Conservation (phyloP, 2,888 invertebrate species). For the Zaprionus obscuricornis region DNA sequence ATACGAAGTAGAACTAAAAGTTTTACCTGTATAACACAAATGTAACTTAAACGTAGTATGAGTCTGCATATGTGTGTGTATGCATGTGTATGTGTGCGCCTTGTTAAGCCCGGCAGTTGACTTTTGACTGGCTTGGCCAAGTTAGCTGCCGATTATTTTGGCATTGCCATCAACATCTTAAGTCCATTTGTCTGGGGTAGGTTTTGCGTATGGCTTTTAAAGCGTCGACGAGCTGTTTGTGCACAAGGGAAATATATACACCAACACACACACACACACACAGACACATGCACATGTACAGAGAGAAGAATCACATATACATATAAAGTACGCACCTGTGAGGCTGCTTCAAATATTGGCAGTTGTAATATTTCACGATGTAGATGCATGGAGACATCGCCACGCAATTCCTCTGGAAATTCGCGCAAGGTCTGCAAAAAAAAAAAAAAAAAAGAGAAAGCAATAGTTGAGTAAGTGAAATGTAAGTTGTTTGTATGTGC, state of each 20-base stretch:
- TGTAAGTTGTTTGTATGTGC: background rate
- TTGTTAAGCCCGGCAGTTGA: constrained; percentile 58
- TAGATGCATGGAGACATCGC: constrained; percentile 97
- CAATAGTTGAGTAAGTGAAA: constrained; percentile 5
- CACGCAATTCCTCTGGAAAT: constrained; percentile 97
- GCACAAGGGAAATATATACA: constrained; percentile 31
- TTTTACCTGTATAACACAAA: constrained; percentile 54
- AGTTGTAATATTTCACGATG: constrained; percentile 96
- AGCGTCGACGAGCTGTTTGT: constrained; percentile 34
- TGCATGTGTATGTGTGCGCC: constrained; percentile 7
- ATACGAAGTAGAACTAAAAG: constrained; percentile 27
- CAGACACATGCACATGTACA: background rate
- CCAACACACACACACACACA: background rate
- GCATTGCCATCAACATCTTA: constrained; percentile 52
- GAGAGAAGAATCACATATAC: constrained; percentile 4
- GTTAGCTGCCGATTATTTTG: constrained; percentile 61
- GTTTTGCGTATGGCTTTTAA: constrained; percentile 55
- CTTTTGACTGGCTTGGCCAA: constrained; percentile 56
- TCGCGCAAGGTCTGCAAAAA: constrained; percentile 92
- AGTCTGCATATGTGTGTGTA: background rate
- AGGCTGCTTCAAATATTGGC: constrained; percentile 97
- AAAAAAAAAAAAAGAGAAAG: constrained; percentile 17
- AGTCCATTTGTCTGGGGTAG: constrained; percentile 56
- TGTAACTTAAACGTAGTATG: background rate
- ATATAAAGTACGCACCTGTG: constrained; percentile 85